Percentiles rank a stretch among this genome's conserved stretches.
Conservation (phyloP, 1,140 invertebrate genomes). For the Neodiprion pinetum region DNA sequence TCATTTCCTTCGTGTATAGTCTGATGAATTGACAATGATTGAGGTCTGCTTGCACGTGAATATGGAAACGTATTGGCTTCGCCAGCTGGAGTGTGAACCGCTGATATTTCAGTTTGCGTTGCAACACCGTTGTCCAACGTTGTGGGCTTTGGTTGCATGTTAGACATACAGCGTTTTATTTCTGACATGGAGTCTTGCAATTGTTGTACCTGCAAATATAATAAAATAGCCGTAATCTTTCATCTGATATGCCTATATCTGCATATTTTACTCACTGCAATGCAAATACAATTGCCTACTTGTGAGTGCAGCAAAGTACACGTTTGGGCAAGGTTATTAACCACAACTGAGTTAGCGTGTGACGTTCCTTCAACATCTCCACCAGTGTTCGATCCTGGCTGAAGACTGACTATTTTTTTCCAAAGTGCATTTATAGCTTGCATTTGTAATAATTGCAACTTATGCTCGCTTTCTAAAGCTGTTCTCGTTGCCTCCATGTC, state of each 20-base stretch:
- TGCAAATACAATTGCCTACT: constrained; percentile 32
- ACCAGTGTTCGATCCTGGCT: constrained; percentile 50
- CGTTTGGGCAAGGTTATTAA: constrained; percentile 66
- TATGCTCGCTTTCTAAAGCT: constrained; percentile 83
- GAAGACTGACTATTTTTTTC: constrained; percentile 83
- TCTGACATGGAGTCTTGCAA: constrained; percentile 79
- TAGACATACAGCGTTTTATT: constrained; percentile 73
- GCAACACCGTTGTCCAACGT: constrained; percentile 65
- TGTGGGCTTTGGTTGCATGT: constrained; percentile 56
- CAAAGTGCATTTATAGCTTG: constrained; percentile 89
- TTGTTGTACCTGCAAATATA: constrained; percentile 69
- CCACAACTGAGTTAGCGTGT: constrained; percentile 60
- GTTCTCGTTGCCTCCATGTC: constrained; percentile 84
- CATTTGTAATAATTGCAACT: constrained; percentile 86
- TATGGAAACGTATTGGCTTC: constrained; percentile 57
- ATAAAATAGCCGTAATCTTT: constrained; percentile 15
- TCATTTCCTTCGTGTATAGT: constrained; percentile 55
- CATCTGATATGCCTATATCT: neutral
- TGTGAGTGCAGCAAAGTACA: constrained; percentile 57
- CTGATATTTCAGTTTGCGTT: constrained; percentile 81
- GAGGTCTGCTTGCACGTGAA: constrained; percentile 46
- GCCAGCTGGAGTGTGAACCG: constrained; percentile 72
- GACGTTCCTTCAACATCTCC: constrained; percentile 42
- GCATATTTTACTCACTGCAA: neutral
- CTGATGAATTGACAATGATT: constrained; percentile 54